Evolutionary conservation across 2,113 vertebrate genomes (phyloP).

Genomic region (Leiothrix lutea): DNA sequence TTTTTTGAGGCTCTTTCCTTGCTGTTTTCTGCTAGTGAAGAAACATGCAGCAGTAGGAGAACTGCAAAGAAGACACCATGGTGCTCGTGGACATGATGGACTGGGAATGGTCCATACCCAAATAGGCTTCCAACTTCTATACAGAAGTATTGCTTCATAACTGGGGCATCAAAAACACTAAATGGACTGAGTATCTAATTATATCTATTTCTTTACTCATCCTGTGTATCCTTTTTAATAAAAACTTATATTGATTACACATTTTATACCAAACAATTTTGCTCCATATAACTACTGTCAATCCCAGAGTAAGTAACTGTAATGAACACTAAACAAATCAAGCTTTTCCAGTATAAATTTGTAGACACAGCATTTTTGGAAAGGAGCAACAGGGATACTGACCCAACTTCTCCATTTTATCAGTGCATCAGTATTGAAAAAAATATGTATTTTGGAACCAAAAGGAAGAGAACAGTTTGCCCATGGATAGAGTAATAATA

Average conservation of each 20-base stretch:
- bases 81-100: neutral
- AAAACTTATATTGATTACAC: neutral
- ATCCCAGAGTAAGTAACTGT: neutral
- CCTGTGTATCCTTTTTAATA: neutral
- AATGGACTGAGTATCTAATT: neutral
- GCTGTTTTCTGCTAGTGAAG: neutral
- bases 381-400: neutral
- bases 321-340: neutral
- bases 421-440: neutral
- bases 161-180: neutral
- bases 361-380: neutral
- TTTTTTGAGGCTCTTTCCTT: neutral
- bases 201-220: neutral
- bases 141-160: fast-evolving
- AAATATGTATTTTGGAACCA: neutral
- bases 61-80: fast-evolving
- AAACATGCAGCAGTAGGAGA: neutral
- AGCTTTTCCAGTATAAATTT: neutral
- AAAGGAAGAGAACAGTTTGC: neutral
- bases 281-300: neutral
- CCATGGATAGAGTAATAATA: fast-evolving
- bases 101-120: neutral
- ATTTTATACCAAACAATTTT: neutral
- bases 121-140: neutral
- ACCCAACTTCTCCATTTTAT: neutral